These are phyloP conservation scores for Neosilurus mollespiculum DNA, from an alignment of 2,797 vertebrate species.

Conservation along the genomic window DNA sequence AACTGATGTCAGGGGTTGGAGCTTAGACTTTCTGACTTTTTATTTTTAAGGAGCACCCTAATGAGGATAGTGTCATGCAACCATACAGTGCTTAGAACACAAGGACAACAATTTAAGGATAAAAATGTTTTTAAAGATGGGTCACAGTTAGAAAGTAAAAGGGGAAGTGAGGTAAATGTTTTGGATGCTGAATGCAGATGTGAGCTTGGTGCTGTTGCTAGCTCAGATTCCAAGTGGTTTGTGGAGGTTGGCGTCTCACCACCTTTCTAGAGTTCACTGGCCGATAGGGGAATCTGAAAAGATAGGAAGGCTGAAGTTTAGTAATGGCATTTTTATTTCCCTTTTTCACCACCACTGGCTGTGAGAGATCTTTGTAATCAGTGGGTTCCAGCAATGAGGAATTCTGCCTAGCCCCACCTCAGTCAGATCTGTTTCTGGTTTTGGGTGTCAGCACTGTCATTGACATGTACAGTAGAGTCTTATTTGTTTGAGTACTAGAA, in stretches of 20 bases:
- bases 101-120: neutral
- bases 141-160: neutral
- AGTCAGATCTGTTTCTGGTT: neutral
- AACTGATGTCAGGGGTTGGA: too few species aligned
- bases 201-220: neutral
- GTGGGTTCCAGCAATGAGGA: neutral
- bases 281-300: neutral
- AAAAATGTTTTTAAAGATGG: neutral
- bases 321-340: conserved; percentile 22
- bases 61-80: neutral
- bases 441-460: neutral
- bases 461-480: neutral
- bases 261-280: conserved; percentile 5
- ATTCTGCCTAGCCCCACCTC: neutral
- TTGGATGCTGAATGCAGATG: neutral
- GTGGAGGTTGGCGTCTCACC: neutral
- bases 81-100: neutral
- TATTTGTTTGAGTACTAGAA: neutral
- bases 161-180: neutral
- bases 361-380: neutral
- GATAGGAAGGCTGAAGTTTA: neutral
- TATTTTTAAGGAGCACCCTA: too few species aligned
- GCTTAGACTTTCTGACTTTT: too few species aligned
- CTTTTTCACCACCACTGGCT: neutral
- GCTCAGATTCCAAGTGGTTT: neutral